Evolutionary conservation across 2,888 invertebrate genomes (phyloP).

Genomic region (Trissolcus brochymenae): DNA sequence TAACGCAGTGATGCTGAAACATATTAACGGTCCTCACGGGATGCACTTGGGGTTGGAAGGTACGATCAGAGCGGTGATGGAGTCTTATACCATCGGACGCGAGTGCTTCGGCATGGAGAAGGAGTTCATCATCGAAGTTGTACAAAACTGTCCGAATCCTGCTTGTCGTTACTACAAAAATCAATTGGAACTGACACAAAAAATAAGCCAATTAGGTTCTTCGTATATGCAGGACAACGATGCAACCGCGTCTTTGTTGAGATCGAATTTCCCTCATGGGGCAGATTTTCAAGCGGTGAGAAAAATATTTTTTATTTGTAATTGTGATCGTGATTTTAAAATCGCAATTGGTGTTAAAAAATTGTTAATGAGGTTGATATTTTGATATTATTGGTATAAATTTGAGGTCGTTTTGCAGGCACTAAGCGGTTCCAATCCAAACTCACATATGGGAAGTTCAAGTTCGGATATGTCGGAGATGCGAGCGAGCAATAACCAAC

Average conservation of each 20-base stretch:
- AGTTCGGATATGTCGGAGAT: constrained; percentile 69
- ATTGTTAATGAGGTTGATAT: not conserved
- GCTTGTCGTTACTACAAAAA: constrained; percentile 92
- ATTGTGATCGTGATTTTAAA: too few relatives aligned
- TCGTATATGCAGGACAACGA: constrained; percentile 73
- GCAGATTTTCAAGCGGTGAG: constrained; percentile 70
- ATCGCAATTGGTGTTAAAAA: too few relatives aligned
- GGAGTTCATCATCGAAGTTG: constrained; percentile 91
- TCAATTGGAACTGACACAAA: constrained; percentile 81
- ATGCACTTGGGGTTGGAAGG: constrained; percentile 89
- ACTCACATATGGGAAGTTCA: constrained; percentile 69
- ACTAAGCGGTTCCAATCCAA: constrained; percentile 66
- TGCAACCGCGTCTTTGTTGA: constrained; percentile 69
- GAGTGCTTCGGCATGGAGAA: constrained; percentile 93
- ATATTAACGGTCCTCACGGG: constrained; percentile 92
- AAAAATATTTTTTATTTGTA: not conserved
- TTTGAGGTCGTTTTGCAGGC: constrained; percentile 53
- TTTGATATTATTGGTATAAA: not conserved
- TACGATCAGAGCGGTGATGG: constrained; percentile 89
- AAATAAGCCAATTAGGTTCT: constrained; percentile 73
- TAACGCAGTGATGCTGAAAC: constrained; percentile 92
- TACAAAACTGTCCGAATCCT: constrained; percentile 91
- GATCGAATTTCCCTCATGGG: constrained; percentile 71
- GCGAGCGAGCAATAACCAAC: constrained; percentile 68
- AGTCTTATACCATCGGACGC: constrained; percentile 89